A percentile compares a stretch with the other conserved stretches of the same genome.
Conservation (phyloP, 2,113 vertebrate species). For the Carassius auratus region DNA sequence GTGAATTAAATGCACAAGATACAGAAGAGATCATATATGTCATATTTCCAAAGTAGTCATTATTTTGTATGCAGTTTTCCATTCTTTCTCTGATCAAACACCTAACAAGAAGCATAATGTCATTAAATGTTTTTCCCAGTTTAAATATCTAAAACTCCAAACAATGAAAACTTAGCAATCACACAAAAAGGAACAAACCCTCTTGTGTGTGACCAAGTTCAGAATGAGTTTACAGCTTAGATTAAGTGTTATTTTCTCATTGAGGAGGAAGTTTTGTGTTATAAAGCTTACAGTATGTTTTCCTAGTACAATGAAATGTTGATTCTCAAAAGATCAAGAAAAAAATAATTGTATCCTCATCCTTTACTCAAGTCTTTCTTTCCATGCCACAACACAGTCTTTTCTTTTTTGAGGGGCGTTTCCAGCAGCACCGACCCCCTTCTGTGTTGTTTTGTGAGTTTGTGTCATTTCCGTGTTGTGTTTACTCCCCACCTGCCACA, state of each 20-base stretch:
- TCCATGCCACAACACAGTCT: not conserved
- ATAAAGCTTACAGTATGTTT: not conserved
- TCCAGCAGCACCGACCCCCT: conserved; percentile 64
- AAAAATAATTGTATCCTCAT: not conserved
- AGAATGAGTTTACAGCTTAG: not conserved
- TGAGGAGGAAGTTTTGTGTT: not conserved
- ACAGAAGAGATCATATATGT: not conserved
- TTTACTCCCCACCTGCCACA: conserved; percentile 68
- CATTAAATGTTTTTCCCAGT: not conserved
- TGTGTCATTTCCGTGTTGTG: conserved; percentile 64
- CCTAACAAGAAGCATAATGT: not conserved
- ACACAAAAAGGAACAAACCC: not conserved
- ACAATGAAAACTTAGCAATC: not conserved
- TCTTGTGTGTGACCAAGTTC: not conserved
- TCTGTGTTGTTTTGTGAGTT: conserved; percentile 65
- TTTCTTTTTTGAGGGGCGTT: conserved; percentile 64
- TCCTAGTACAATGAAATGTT: not conserved
- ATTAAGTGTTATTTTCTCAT: not conserved
- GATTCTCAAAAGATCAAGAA: not conserved
- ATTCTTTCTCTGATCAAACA: not conserved
- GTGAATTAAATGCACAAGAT: not conserved
- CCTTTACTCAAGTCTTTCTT: conserved; percentile 12
- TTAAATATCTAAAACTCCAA: not conserved
- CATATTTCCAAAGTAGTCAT: not conserved
- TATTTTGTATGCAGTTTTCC: not conserved